Evolutionary conservation across 2,797 vertebrate species (phyloP).

Genomic region (Morus bassanus): DNA sequence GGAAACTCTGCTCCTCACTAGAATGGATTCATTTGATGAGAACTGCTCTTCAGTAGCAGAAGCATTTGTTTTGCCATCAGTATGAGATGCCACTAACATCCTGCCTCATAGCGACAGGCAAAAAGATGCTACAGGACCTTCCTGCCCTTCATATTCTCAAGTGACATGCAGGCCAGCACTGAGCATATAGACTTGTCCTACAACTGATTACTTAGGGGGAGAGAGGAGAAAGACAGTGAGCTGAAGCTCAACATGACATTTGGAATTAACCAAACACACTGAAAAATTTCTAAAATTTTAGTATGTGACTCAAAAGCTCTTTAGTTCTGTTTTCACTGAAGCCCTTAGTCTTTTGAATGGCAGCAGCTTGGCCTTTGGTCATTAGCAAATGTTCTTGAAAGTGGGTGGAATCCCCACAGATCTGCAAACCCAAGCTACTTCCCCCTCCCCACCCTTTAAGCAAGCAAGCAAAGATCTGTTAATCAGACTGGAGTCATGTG

Average conservation of each 20-base stretch:
- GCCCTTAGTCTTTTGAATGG: neutral
- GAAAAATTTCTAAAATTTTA: neutral
- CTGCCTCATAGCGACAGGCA: neutral
- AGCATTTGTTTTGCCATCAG: neutral
- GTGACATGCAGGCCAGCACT: neutral
- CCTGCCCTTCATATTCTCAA: neutral
- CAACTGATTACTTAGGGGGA: neutral
- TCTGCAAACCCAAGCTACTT: neutral
- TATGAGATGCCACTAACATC: neutral
- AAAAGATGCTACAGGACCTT: neutral
- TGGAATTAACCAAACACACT: neutral
- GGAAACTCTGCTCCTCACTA: neutral
- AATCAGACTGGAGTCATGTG: neutral
- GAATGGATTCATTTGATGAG: neutral
- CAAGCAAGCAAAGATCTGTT: neutral
- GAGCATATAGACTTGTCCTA: neutral
- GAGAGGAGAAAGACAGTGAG: neutral
- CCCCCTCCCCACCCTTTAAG: neutral
- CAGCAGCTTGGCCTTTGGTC: neutral
- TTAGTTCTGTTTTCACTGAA: neutral
- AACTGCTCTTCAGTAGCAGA: neutral
- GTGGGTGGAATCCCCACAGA: neutral
- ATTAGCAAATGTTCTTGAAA: neutral
- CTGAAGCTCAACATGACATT: neutral
- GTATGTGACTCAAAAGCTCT: neutral